Evolutionary conservation across 2,797 vertebrate species (phyloP).

Genomic region (Cynodonichthys magdalenae): DNA sequence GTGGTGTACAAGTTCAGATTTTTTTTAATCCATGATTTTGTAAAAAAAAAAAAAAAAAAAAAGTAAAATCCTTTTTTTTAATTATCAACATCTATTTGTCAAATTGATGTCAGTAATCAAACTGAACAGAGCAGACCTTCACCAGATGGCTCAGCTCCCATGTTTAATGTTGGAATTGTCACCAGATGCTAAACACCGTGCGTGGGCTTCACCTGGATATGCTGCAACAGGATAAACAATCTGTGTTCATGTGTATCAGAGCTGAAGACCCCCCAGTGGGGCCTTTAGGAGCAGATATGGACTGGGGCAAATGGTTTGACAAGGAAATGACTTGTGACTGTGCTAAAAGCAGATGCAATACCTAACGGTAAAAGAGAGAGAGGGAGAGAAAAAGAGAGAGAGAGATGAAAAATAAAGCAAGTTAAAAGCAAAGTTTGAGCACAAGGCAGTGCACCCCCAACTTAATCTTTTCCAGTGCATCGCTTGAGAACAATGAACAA

Average conservation of each 20-base stretch:
- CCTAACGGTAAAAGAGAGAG: not conserved
- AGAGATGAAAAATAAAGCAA: not conserved
- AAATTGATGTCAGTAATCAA: constrained; percentile 24
- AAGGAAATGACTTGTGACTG: constrained; percentile 27
- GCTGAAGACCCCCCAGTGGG: constrained; percentile 25
- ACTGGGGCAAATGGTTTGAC: constrained; percentile 25
- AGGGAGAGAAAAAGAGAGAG: not conserved
- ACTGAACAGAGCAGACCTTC: constrained; percentile 29
- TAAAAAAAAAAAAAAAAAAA: not conserved
- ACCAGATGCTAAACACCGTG: constrained; percentile 51
- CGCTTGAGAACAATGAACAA: constrained; percentile 44
- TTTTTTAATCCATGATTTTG: not conserved
- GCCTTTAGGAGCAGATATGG: constrained; percentile 16
- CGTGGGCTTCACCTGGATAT: constrained; percentile 55
- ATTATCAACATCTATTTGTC: constrained; percentile 22
- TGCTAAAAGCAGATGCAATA: constrained; percentile 11
- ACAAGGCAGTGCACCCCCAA: constrained; percentile 6
- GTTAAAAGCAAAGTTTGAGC: constrained; percentile 11
- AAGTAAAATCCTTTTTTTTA: constrained; percentile 1
- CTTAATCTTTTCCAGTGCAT: constrained; percentile 36
- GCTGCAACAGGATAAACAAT: constrained; percentile 38
- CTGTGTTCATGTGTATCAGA: constrained; percentile 20
- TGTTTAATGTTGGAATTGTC: constrained; percentile 48
- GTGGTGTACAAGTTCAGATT: too few relatives aligned
- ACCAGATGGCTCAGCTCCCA: constrained; percentile 57